Evolutionary conservation across 2,113 vertebrate genomes (phyloP).

Genomic region (Caranx ignobilis): DNA sequence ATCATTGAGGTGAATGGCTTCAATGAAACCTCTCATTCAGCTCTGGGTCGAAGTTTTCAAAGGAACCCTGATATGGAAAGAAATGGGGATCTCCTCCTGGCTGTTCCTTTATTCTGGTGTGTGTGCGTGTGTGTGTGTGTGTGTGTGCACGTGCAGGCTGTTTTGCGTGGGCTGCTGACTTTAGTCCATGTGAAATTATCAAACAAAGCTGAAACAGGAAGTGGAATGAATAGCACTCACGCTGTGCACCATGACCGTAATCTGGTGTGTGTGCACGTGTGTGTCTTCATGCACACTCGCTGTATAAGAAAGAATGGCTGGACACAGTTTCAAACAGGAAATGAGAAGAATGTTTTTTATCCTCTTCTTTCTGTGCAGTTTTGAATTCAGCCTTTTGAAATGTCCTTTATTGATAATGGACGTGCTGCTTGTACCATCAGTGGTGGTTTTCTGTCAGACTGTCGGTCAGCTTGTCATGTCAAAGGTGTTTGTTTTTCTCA

Average conservation of each 20-base stretch:
- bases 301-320: conserved; percentile 24
- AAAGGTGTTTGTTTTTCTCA: conserved; percentile 36
- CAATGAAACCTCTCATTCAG: conserved; percentile 73
- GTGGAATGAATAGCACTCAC: conserved; percentile 73
- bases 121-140: conserved; percentile 36
- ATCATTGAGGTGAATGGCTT: conserved; percentile 74
- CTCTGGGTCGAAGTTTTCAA: conserved; percentile 57
- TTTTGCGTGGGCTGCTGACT: conserved; percentile 66
- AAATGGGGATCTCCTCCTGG: conserved; percentile 73
- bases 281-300: not conserved
- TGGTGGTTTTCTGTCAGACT: not conserved
- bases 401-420: conserved; percentile 10
- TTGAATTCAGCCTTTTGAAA: conserved; percentile 25
- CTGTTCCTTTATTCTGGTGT: conserved; percentile 64
- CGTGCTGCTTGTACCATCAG: conserved; percentile 5
- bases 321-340: conserved; percentile 47
- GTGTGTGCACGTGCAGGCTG: conserved; percentile 72
- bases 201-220: conserved; percentile 79
- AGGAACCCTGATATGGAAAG: conserved; percentile 72
- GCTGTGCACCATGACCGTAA: conserved; percentile 68
- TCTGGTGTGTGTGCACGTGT: conserved; percentile 54
- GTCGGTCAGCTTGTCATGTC: conserved; percentile 12
- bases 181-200: conserved; percentile 76
- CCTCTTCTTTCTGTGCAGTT: conserved; percentile 28
- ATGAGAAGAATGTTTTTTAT: conserved; percentile 46